Conservation (phyloP, 2,888 invertebrate genomes). For the Diaphora mendica region DNA sequence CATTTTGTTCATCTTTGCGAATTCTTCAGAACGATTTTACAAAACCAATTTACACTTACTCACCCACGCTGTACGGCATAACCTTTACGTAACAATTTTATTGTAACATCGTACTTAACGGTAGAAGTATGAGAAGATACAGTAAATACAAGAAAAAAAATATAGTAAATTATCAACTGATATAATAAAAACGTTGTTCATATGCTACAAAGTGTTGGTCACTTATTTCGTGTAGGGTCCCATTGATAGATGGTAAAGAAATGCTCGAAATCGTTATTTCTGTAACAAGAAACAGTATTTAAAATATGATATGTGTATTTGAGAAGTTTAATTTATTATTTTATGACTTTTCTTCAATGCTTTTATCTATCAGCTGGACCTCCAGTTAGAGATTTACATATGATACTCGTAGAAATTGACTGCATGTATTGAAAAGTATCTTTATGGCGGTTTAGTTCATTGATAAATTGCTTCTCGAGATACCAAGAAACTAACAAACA, state of each 20-base stretch:
- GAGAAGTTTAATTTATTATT: not conserved
- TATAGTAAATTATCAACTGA: conserved; percentile 56
- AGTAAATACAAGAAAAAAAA: conserved; percentile 50
- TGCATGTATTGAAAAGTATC: too few relatives aligned
- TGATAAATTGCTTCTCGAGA: too few relatives aligned
- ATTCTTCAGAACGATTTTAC: not conserved
- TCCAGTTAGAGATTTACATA: too few relatives aligned
- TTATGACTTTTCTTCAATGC: too few relatives aligned
- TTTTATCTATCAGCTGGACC: too few relatives aligned
- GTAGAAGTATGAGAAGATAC: conserved; percentile 24
- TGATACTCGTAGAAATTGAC: too few relatives aligned
- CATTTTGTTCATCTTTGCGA: conserved; percentile 5
- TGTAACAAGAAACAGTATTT: not conserved
- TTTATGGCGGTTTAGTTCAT: too few relatives aligned
- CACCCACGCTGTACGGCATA: conserved; percentile 10
- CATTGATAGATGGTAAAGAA: conserved; percentile 28
- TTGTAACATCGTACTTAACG: conserved; percentile 20
- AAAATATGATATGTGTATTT: not conserved
- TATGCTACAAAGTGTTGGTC: conserved; percentile 63
- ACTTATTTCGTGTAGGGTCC: conserved; percentile 46
- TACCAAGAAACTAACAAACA: too few relatives aligned
- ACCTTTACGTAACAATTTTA: conserved; percentile 33
- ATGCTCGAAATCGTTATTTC: not conserved
- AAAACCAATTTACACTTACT: conserved; percentile 6
- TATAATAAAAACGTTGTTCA: conserved; percentile 66